phyloP scores from a whole-genome alignment of 1,140 invertebrate genomes.

The Colletes gigas region DNA sequence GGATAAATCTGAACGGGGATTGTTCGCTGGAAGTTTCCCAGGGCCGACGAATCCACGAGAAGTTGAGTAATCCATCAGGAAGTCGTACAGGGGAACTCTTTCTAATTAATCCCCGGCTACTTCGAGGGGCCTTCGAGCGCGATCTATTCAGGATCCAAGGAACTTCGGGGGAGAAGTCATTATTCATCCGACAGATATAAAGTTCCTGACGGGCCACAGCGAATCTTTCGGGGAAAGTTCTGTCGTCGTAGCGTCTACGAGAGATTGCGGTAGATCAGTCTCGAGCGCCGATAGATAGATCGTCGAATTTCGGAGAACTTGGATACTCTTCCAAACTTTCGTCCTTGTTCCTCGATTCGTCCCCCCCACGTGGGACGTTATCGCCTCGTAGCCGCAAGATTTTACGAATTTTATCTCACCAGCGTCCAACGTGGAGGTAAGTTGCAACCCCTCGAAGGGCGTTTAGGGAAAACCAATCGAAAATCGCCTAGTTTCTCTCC shows the following conservation, averaged over 20 bases:
- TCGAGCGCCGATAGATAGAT: not conserved
- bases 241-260: not conserved
- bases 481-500: not conserved
- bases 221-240: not conserved
- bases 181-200: not conserved
- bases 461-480: not conserved
- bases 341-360: not conserved
- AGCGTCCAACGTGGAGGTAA: constrained; percentile 57
- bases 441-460: not conserved
- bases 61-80: not conserved
- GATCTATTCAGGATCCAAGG: not conserved
- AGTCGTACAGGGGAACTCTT: not conserved
- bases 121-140: not conserved
- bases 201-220: not conserved
- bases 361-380: constrained; percentile 46
- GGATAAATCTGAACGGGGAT: not conserved
- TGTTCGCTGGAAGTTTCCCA: too few relatives aligned
- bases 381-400: constrained; percentile 3
- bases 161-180: not conserved
- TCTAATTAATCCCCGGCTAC: constrained; percentile 20
- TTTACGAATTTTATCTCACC: not conserved
- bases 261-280: not conserved
- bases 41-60: not conserved
- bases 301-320: not conserved
- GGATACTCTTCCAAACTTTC: too few relatives aligned